Conservation (phyloP, 2,797 vertebrate species). For the Enteromius trimaculatus region DNA sequence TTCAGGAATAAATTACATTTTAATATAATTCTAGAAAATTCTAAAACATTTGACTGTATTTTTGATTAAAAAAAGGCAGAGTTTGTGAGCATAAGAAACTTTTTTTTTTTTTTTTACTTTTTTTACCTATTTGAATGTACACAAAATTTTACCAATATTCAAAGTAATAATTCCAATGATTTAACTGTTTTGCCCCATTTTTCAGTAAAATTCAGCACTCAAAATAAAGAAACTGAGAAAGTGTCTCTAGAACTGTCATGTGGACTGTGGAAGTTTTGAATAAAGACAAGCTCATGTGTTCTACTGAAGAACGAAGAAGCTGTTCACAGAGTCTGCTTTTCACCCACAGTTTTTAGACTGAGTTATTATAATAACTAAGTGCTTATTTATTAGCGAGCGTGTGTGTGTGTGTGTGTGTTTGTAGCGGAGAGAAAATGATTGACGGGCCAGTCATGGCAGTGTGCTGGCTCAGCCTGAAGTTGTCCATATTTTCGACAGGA, state of each 20-base stretch:
- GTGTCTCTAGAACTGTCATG: neutral
- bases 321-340: neutral
- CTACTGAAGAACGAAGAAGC: neutral
- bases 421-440: conserved; percentile 22
- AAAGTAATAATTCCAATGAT: neutral
- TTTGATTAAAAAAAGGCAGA: neutral
- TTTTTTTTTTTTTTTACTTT: no score
- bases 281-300: neutral
- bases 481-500: conserved; percentile 53
- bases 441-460: conserved; percentile 42
- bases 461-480: conserved; percentile 43
- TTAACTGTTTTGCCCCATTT: neutral
- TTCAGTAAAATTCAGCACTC: neutral
- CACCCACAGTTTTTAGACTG: neutral
- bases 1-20: neutral
- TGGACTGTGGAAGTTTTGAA: neutral
- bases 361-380: conserved; percentile 3
- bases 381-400: neutral
- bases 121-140: neutral
- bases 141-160: neutral
- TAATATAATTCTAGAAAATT: neutral
- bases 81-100: neutral
- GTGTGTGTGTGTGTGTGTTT: neutral
- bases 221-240: neutral
- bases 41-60: neutral